Conservation (phyloP, 2,113 vertebrate genomes). For the Felis catus region DNA sequence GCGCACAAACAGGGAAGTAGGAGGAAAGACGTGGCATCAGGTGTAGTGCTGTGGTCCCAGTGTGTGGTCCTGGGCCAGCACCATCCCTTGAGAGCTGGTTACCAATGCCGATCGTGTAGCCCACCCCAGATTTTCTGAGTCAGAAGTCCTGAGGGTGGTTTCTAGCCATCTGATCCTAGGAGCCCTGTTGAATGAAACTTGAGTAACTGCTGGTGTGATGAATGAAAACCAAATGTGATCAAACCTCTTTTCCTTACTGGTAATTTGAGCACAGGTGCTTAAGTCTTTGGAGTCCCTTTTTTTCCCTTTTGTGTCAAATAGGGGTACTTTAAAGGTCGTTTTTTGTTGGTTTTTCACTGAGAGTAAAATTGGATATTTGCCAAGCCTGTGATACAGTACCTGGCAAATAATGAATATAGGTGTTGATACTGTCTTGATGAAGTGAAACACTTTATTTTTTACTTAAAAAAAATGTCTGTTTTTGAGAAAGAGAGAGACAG, state of each 20-base stretch:
- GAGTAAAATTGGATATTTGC: neutral
- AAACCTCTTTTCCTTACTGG: neutral
- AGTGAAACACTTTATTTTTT: neutral
- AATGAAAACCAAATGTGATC: neutral
- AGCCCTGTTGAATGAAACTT: accelerated
- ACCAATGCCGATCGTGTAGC: accelerated
- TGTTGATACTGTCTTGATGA: neutral
- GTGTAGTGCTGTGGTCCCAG: too few relatives aligned
- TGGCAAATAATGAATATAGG: neutral
- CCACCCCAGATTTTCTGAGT: accelerated
- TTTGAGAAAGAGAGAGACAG: too few relatives aligned
- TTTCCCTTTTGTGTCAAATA: neutral
- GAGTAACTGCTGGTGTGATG: neutral
- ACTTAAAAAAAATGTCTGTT: too few relatives aligned
- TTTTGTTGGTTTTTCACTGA: too few relatives aligned
- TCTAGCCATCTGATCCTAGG: accelerated
- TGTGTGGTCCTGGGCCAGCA: accelerated
- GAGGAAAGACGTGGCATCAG: accelerated
- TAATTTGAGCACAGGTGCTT: neutral
- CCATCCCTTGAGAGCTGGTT: accelerated
- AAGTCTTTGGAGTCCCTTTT: neutral
- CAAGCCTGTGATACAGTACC: neutral
- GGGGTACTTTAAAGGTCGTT: neutral
- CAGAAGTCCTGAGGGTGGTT: accelerated
- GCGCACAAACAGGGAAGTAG: accelerated